phyloP scores from a whole-genome alignment of 2,113 vertebrate genomes.

The Xenopus laevis region DNA sequence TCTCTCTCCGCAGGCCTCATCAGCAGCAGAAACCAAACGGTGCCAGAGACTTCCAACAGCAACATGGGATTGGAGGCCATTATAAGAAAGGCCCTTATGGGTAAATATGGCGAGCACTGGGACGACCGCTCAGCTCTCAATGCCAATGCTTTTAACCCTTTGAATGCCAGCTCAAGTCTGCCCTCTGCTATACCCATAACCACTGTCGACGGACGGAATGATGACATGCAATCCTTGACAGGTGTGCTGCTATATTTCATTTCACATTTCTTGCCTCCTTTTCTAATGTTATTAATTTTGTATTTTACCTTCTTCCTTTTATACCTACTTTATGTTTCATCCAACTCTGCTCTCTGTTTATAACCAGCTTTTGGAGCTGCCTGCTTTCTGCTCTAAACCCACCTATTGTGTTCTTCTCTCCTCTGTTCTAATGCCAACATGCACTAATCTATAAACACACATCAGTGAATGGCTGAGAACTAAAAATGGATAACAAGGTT shows the following conservation, averaged over 20 bases:
- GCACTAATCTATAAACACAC: neutral
- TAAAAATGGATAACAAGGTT: no score
- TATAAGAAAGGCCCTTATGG: conserved; percentile 98
- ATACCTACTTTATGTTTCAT: conserved; percentile 1
- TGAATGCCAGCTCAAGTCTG: conserved; percentile 71
- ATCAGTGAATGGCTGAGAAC: no score
- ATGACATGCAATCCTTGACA: conserved; percentile 82
- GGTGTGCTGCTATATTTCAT: conserved; percentile 71
- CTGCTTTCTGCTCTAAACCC: conserved; percentile 5
- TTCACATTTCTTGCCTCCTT: conserved; percentile 24
- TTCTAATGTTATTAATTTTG: conserved; percentile 52
- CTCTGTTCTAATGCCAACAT: conserved; percentile 10
- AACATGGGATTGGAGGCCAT: conserved; percentile 98
- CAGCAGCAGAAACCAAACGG: conserved; percentile 81
- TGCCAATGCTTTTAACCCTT: conserved; percentile 76
- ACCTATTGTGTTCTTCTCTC: no score
- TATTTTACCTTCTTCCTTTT: conserved; percentile 45
- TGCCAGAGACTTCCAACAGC: conserved; percentile 86
- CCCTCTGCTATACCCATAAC: conserved; percentile 74
- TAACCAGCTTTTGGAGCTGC: conserved; percentile 21
- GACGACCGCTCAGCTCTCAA: conserved; percentile 81
- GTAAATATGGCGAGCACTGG: conserved; percentile 89
- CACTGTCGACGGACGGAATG: conserved; percentile 78
- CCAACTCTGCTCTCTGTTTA: neutral
- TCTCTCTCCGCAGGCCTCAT: conserved; percentile 75